phyloP scores from a whole-genome alignment of 2,113 vertebrate species.

The Malaclemys terrapin region DNA sequence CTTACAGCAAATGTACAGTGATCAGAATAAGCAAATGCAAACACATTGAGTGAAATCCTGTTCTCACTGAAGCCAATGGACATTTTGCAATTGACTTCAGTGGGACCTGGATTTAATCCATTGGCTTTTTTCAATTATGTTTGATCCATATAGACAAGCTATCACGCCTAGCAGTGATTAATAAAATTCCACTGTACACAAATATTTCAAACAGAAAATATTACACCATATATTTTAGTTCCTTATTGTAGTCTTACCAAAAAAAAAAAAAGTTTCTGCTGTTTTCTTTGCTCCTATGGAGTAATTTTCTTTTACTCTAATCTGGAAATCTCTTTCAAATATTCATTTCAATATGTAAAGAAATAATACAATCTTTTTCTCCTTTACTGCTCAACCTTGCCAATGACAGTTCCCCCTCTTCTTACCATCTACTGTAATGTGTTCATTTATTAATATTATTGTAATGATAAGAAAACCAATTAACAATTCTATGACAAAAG shows the following conservation, averaged over 20 bases:
- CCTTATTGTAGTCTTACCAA: not conserved
- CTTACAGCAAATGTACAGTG: not conserved
- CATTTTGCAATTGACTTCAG: not conserved
- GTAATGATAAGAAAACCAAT: not conserved
- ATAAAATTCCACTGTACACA: not conserved
- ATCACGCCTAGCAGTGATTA: not conserved
- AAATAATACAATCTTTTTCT: not conserved
- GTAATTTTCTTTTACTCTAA: not conserved
- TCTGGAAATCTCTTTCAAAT: not conserved
- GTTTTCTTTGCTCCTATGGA: fast-evolving
- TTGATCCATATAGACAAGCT: not conserved
- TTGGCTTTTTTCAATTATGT: not conserved
- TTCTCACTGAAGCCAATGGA: not conserved
- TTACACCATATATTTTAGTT: not conserved
- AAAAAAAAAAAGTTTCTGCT: not conserved
- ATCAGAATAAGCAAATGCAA: not conserved
- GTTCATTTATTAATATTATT: not conserved
- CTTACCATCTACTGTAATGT: not conserved
- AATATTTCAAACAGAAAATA: not conserved
- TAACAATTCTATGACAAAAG: not conserved
- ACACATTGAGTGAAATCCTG: not conserved
- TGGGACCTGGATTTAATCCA: not conserved
- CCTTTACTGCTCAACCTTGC: not conserved
- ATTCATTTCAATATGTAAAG: not conserved
- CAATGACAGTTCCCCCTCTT: not conserved